Conservation (phyloP, 2,113 vertebrate species). For the Brachypteracias leptosomus region DNA sequence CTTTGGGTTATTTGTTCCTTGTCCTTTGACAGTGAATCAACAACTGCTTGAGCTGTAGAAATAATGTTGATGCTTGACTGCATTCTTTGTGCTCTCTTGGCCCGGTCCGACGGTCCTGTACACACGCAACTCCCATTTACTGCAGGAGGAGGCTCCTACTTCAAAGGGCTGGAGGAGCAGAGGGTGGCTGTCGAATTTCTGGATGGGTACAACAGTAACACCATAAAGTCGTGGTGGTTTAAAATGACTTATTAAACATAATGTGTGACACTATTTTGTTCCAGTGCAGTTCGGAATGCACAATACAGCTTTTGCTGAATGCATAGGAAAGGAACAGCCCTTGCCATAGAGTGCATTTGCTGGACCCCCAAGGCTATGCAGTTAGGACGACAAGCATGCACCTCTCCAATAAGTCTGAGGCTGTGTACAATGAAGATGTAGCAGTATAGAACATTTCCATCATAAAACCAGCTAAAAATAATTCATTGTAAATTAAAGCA, state of each 20-base stretch:
- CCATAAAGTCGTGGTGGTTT: background rate
- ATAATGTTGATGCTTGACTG: conserved; percentile 40
- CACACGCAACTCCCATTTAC: background rate
- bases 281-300: background rate
- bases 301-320: background rate
- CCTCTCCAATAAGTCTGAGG: background rate
- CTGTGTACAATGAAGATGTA: background rate
- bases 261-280: background rate
- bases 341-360: background rate
- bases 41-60: conserved; percentile 12
- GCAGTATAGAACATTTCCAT: background rate
- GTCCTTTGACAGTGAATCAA: conserved; percentile 36
- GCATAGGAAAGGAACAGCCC: background rate
- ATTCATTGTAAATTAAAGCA: background rate
- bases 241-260: background rate
- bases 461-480: background rate
- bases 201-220: background rate
- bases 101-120: background rate
- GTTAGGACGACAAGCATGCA: background rate
- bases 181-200: background rate
- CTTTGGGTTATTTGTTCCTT: conserved; percentile 6
- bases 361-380: background rate
- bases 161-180: background rate
- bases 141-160: background rate
- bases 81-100: conserved; percentile 41